Percentiles rank a stretch among this genome's conserved stretches.
Evolutionary conservation across 1,140 invertebrate species (phyloP).

Genomic region (Riptortus pedestris): DNA sequence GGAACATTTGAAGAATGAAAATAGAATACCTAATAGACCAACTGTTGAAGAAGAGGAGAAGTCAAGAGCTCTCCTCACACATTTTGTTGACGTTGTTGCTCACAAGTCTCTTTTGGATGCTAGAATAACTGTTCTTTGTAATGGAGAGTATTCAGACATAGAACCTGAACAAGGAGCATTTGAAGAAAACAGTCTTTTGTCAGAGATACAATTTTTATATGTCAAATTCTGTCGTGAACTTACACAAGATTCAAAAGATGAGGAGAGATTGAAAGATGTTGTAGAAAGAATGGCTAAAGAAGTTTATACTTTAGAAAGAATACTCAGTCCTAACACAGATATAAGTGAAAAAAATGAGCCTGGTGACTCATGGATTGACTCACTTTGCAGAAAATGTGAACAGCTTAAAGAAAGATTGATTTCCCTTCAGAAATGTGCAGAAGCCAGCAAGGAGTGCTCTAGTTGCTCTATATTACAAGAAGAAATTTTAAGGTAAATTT

Average conservation of each 20-base stretch:
- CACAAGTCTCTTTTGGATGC: constrained; percentile 66
- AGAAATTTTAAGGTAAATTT: constrained; percentile 40
- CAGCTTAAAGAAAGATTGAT: constrained; percentile 31
- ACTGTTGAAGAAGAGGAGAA: constrained; percentile 38
- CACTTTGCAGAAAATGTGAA: constrained; percentile 29
- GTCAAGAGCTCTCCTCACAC: constrained; percentile 45
- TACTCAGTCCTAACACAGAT: constrained; percentile 18
- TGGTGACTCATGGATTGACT: constrained; percentile 29
- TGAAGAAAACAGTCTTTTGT: constrained; percentile 37
- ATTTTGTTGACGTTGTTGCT: constrained; percentile 62
- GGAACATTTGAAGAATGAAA: constrained; percentile 31
- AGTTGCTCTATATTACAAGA: constrained; percentile 49
- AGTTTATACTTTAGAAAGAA: constrained; percentile 24
- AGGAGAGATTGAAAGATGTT: constrained; percentile 29
- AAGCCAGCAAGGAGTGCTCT: constrained; percentile 39
- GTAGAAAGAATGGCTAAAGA: constrained; percentile 29
- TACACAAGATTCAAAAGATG: constrained; percentile 24
- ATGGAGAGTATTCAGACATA: constrained; percentile 21
- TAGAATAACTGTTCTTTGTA: constrained; percentile 49
- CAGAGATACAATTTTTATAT: constrained; percentile 51
- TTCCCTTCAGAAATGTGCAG: constrained; percentile 29
- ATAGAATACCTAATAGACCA: constrained; percentile 21
- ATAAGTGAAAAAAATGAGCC: constrained; percentile 19
- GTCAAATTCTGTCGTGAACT: constrained; percentile 46
- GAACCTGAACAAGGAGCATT: constrained; percentile 30